phyloP scores from a whole-genome alignment of 1,140 invertebrate genomes.

The Drosophila tani region DNA sequence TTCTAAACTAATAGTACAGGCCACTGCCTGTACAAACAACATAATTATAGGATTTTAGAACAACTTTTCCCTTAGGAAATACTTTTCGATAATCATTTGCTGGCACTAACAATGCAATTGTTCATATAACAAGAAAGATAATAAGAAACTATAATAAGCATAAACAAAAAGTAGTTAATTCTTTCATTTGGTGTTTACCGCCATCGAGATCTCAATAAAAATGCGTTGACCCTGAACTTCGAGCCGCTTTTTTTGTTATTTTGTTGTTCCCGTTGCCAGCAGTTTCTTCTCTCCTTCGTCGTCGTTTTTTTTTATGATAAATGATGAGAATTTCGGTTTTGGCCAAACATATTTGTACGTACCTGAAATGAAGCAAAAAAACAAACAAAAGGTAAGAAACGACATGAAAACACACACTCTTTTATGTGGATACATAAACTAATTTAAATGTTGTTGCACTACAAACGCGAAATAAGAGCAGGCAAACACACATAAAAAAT shows the following conservation, averaged over 20 bases:
- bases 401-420: constrained; percentile 51
- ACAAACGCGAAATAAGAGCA: constrained; percentile 43
- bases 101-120: background rate
- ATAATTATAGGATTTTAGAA: background rate
- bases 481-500: constrained; percentile 29
- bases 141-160: background rate
- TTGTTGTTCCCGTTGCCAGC: constrained; percentile 13
- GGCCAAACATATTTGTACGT: constrained; percentile 9
- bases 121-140: background rate
- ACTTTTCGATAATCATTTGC: background rate
- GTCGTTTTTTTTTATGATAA: constrained; percentile 24
- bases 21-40: constrained; percentile 8
- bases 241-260: background rate
- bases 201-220: constrained; percentile 12
- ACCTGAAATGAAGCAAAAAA: constrained; percentile 54
- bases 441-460: constrained; percentile 43
- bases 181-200: background rate
- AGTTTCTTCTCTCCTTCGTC: constrained; percentile 7
- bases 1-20: background rate
- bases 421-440: constrained; percentile 54
- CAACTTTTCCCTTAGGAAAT: background rate
- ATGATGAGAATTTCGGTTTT: constrained; percentile 26
- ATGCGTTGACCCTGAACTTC: constrained; percentile 47
- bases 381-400: constrained; percentile 19
- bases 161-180: constrained; percentile 1